Evolutionary conservation across 2,797 vertebrate genomes (phyloP).

Genomic region (Atherinosoma microstoma): DNA sequence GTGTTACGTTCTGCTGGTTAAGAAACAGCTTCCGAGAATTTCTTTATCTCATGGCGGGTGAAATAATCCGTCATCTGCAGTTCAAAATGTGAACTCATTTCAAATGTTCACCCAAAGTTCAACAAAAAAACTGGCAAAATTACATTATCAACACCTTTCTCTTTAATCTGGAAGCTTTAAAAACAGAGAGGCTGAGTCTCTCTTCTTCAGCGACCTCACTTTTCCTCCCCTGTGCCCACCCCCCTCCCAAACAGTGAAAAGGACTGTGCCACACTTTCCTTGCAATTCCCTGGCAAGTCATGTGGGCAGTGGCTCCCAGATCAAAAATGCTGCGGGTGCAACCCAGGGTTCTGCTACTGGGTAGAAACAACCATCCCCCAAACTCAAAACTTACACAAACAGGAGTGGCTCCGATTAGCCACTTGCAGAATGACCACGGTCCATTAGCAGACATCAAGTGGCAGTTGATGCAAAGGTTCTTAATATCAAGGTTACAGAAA

Average conservation of each 20-base stretch:
- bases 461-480: conserved; percentile 1
- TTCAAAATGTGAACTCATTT: conserved; percentile 1
- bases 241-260: conserved; percentile 31
- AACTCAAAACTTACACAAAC: conserved; percentile 47
- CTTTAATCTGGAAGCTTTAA: conserved; percentile 25
- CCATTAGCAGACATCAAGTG: conserved; percentile 17
- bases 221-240: conserved; percentile 12
- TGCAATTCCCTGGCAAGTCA: conserved; percentile 55
- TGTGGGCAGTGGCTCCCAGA: conserved; percentile 50
- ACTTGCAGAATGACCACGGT: conserved; percentile 26
- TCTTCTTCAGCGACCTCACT: conserved; percentile 7
- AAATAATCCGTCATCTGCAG: conserved; percentile 16
- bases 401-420: conserved; percentile 32
- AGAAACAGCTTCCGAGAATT: conserved; percentile 15
- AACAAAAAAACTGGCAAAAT: not conserved
- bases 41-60: not conserved
- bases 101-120: conserved; percentile 13
- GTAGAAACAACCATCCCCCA: conserved; percentile 43
- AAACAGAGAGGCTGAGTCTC: conserved; percentile 44
- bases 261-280: conserved; percentile 36
- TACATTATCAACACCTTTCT: not conserved
- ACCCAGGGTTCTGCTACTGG: conserved; percentile 62
- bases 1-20: conserved; percentile 16
- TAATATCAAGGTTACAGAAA: not conserved
- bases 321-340: conserved; percentile 63